A percentile compares a stretch with the other conserved stretches of the same genome.
Evolutionary conservation across 2,113 vertebrate genomes (phyloP).

Genomic region (Protobothrops mucrosquamatus): DNA sequence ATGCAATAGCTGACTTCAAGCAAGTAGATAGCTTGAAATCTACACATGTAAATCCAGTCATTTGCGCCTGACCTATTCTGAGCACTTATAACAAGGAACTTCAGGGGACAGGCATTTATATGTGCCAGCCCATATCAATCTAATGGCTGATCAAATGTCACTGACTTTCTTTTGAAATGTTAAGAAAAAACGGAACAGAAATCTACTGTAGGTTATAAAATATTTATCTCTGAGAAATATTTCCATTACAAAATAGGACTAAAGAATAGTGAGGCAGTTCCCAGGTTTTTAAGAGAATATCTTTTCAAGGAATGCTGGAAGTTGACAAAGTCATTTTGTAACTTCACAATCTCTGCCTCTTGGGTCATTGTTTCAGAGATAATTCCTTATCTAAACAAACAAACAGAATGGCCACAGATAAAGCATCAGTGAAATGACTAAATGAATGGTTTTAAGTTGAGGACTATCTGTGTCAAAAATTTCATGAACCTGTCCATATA

Average conservation of each 20-base stretch:
- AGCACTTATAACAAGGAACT: not conserved
- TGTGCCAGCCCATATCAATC: not conserved
- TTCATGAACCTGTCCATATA: not conserved
- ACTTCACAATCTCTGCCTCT: not conserved
- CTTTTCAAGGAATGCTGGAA: constrained; percentile 29
- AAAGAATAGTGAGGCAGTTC: constrained; percentile 18
- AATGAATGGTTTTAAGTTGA: not conserved
- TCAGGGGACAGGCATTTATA: not conserved
- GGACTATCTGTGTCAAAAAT: not conserved
- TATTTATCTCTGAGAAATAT: constrained; percentile 25
- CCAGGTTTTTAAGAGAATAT: not conserved
- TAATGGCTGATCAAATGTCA: not conserved
- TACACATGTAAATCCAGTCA: not conserved
- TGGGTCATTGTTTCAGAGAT: not conserved
- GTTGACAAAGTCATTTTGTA: constrained; percentile 16
- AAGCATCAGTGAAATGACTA: not conserved
- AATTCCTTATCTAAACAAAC: not conserved
- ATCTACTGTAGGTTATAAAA: not conserved
- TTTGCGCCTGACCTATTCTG: not conserved
- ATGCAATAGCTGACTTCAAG: not conserved
- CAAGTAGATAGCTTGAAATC: not conserved
- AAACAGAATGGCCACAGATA: not conserved
- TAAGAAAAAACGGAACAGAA: not conserved
- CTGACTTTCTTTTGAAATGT: constrained; percentile 22
- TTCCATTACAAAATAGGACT: constrained; percentile 21